Conservation (phyloP, 37 sponge, comb jelly and placozoan genomes). For the Oscarella lobularis region DNA sequence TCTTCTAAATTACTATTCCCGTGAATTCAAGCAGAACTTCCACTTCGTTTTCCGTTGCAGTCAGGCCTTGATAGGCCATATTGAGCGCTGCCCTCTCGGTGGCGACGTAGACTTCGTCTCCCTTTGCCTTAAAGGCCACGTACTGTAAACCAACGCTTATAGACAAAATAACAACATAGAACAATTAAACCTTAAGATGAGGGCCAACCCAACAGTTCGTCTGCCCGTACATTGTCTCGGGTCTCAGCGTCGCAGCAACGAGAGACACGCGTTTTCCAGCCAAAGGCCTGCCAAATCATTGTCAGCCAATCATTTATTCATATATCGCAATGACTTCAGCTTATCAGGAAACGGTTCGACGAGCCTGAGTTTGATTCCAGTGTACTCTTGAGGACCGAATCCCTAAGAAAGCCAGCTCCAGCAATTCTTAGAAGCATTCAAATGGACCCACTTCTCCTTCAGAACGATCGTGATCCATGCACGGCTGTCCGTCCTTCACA, state of each 20-base stretch:
- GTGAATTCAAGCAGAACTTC: constrained; percentile 45
- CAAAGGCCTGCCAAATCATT: neutral
- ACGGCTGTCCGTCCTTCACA: constrained; percentile 82
- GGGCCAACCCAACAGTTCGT: constrained; percentile 96
- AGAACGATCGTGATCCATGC: constrained; percentile 97
- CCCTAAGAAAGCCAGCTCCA: constrained; percentile 22
- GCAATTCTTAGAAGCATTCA: neutral
- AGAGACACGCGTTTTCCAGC: constrained; percentile 65
- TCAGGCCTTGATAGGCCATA: constrained; percentile 93
- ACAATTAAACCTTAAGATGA: constrained; percentile 47
- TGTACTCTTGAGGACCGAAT: constrained; percentile 97
- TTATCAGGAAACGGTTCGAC: constrained; percentile 68
- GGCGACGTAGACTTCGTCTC: constrained; percentile 73
- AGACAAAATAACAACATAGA: constrained; percentile 1
- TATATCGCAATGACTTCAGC: constrained; percentile 20
- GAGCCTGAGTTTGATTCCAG: constrained; percentile 87
- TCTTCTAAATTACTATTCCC: constrained; percentile 37
- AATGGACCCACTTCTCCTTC: constrained; percentile 58
- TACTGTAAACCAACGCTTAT: constrained; percentile 16
- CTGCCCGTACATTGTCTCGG: constrained; percentile 99
- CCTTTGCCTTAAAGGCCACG: constrained; percentile 47
- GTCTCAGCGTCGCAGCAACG: constrained; percentile 92
- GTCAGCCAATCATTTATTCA: neutral
- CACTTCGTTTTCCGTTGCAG: constrained; percentile 60
- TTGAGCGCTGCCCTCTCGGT: constrained; percentile 72